These are phyloP conservation scores for Argentina silus DNA, from an alignment of 2,797 vertebrate genomes.

Conservation along the genomic window DNA sequence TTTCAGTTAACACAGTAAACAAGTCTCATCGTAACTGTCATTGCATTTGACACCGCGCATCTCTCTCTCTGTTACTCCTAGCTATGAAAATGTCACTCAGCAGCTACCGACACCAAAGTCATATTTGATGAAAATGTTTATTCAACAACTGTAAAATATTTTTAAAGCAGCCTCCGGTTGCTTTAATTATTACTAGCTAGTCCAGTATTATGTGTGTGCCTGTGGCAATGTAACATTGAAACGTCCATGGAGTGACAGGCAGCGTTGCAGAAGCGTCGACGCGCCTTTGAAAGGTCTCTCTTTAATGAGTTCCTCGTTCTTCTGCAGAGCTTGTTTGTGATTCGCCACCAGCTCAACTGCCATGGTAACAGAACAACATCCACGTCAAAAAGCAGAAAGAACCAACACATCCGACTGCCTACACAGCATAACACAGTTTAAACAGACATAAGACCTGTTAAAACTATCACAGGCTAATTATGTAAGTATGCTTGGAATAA, in stretches of 20 bases:
- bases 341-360: constrained; percentile 31
- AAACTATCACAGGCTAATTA: no score
- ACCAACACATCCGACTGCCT: constrained; percentile 24
- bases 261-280: constrained; percentile 40
- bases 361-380: constrained; percentile 45
- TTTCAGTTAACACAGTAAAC: background rate
- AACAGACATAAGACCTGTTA: no score
- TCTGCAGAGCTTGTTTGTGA: constrained; percentile 33
- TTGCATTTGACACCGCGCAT: background rate
- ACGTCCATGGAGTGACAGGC: constrained; percentile 32
- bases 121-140: background rate
- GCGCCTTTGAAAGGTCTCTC: constrained; percentile 53
- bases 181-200: constrained; percentile 35
- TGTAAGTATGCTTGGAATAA: no score
- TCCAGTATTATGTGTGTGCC: constrained; percentile 16
- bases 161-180: constrained; percentile 6
- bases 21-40: background rate
- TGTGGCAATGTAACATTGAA: background rate
- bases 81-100: constrained; percentile 4
- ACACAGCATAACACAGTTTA: background rate
- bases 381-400: constrained; percentile 32
- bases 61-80: background rate
- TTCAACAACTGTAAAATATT: background rate
- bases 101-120: background rate
- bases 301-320: constrained; percentile 20